These are phyloP conservation scores for Nerophis ophidion DNA, from an alignment of 2,113 vertebrate species.

Conservation along the genomic window DNA sequence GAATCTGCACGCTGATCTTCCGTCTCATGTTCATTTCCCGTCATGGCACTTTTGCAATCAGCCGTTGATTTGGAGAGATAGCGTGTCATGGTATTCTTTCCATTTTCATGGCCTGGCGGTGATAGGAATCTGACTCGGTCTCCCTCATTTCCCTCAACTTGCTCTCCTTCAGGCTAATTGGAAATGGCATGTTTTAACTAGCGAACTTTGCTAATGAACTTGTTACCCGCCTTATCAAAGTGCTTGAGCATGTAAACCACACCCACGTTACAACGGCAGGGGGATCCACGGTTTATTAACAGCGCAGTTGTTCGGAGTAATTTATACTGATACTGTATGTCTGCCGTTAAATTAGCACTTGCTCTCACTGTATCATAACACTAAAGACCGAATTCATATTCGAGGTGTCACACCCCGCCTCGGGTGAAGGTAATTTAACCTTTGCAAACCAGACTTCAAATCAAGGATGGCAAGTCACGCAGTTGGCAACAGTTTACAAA, in stretches of 20 bases:
- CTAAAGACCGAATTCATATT: no score
- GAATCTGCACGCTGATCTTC: constrained; percentile 65
- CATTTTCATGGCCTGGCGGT: constrained; percentile 59
- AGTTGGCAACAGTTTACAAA: no score
- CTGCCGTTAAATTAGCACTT: constrained; percentile 6
- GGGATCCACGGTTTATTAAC: constrained; percentile 49
- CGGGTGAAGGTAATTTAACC: no score
- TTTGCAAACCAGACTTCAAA: no score
- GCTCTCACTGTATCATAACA: not conserved
- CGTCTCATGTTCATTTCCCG: constrained; percentile 64
- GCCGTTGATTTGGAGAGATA: constrained; percentile 63
- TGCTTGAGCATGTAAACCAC: constrained; percentile 58
- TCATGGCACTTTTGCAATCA: constrained; percentile 70
- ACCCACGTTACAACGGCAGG: constrained; percentile 55
- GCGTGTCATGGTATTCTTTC: constrained; percentile 63
- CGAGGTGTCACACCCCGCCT: no score
- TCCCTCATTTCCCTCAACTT: constrained; percentile 48
- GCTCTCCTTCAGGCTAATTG: constrained; percentile 71
- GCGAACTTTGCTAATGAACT: constrained; percentile 74
- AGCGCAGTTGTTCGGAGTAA: constrained; percentile 26
- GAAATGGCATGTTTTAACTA: constrained; percentile 60
- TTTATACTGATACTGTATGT: constrained; percentile 6
- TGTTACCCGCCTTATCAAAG: constrained; percentile 69
- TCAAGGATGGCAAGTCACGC: no score
- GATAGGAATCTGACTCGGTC: constrained; percentile 68